These are phyloP conservation scores for Dynastes grantii DNA, from an alignment of 2,888 invertebrate species.

Conservation along the genomic window DNA sequence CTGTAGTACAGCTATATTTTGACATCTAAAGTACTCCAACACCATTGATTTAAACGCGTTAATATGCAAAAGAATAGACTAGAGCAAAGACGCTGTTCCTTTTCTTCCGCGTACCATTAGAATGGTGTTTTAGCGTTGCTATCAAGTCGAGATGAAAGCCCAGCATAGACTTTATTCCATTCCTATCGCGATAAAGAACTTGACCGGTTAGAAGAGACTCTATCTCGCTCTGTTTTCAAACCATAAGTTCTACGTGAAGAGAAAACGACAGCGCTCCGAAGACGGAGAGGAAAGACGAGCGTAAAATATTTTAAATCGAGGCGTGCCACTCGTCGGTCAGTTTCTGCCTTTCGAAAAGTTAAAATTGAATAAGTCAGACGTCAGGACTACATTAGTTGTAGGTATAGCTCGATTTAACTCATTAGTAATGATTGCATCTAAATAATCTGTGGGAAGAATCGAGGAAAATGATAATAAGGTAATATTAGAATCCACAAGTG, in stretches of 20 bases:
- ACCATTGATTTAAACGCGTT: too few species aligned
- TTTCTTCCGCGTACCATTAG: background rate
- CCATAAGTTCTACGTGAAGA: background rate
- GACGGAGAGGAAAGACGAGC: constrained; percentile 14
- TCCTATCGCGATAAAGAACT: constrained; percentile 14
- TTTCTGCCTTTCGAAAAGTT: constrained; percentile 33
- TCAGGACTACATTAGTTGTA: background rate
- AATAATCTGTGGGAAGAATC: background rate
- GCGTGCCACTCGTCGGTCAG: constrained; percentile 30
- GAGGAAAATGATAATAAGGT: background rate
- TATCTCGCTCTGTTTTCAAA: background rate
- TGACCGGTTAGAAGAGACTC: constrained; percentile 22
- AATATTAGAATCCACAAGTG: background rate
- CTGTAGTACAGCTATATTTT: too few species aligned
- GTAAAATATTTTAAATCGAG: constrained; percentile 28
- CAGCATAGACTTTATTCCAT: constrained; percentile 1
- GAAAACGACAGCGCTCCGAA: background rate
- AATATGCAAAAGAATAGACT: too few species aligned
- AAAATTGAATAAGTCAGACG: constrained; percentile 20
- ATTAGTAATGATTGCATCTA: background rate
- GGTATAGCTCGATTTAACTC: background rate
- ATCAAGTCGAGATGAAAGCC: constrained; percentile 4
- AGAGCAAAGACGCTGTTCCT: background rate
- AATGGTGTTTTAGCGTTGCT: too few species aligned
- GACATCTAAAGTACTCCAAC: too few species aligned